These are phyloP conservation scores for Myiotriccus ornatus DNA, from an alignment of 2,797 vertebrate genomes.

Conservation along the genomic window DNA sequence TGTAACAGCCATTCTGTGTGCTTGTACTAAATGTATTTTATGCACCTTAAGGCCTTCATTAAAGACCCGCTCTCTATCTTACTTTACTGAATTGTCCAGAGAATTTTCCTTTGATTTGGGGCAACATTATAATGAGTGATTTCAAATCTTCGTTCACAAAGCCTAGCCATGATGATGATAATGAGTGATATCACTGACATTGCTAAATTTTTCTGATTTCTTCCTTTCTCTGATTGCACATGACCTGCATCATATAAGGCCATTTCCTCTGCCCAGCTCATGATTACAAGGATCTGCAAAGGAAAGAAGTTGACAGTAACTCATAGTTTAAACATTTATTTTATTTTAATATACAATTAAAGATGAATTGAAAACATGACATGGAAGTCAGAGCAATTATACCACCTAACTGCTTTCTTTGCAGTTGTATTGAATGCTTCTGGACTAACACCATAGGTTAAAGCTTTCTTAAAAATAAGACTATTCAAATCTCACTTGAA, in stretches of 20 bases:
- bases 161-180: no score
- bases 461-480: conserved; percentile 1
- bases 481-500: not conserved
- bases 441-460: not conserved
- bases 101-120: no score
- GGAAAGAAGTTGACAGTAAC: not conserved
- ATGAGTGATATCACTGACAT: not conserved
- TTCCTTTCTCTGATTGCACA: not conserved
- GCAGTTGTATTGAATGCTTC: not conserved
- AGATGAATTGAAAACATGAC: not conserved
- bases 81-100: no score
- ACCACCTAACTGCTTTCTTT: not conserved
- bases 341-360: no score
- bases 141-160: no score
- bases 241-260: not conserved
- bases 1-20: no score
- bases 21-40: no score
- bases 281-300: not conserved
- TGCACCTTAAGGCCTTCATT: no score
- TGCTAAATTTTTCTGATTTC: not conserved
- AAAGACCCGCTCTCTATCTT: no score
- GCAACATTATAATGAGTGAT: not conserved
- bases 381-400: not conserved
- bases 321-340: not conserved
- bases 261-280: not conserved